Evolutionary conservation across 1,140 invertebrate genomes (phyloP).

Genomic region (Drosophila pachea): DNA sequence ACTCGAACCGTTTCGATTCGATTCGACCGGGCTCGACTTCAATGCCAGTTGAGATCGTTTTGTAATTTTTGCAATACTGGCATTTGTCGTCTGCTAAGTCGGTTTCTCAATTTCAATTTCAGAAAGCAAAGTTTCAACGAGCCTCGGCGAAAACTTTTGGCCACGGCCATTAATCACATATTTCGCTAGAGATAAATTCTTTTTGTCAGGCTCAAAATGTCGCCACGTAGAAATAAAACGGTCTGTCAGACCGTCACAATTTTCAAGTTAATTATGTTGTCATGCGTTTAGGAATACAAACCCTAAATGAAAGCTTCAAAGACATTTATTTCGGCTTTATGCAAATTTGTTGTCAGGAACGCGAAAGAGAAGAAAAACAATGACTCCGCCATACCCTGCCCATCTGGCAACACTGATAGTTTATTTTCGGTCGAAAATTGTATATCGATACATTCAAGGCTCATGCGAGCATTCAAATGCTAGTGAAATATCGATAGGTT

Average conservation of each 20-base stretch:
- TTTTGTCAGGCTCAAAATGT: constrained; percentile 31
- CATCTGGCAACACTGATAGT: too few relatives aligned
- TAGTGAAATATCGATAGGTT: too few relatives aligned
- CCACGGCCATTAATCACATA: constrained; percentile 55
- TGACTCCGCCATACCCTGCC: neutral
- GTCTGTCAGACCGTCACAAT: constrained; percentile 11
- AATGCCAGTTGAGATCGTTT: constrained; percentile 42
- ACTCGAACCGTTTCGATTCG: neutral
- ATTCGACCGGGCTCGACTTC: constrained; percentile 7
- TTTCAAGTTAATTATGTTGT: constrained; percentile 70
- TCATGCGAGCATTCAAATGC: too few relatives aligned
- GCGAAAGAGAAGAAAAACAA: neutral
- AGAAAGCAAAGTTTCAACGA: constrained; percentile 51
- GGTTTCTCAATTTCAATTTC: constrained; percentile 65
- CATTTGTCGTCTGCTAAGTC: constrained; percentile 70
- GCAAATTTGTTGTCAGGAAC: constrained; percentile 15
- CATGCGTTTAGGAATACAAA: constrained; percentile 45
- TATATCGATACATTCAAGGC: too few relatives aligned
- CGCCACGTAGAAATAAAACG: constrained; percentile 22
- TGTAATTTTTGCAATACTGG: constrained; percentile 31
- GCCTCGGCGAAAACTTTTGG: constrained; percentile 21
- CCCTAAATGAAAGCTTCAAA: constrained; percentile 44
- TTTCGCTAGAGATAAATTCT: constrained; percentile 32
- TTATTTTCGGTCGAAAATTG: too few relatives aligned
- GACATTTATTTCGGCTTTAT: constrained; percentile 19